A percentile compares a stretch with the other conserved stretches of the same genome.
Conservation (phyloP, 2,113 vertebrate species). For the Ceyx margarethae region DNA sequence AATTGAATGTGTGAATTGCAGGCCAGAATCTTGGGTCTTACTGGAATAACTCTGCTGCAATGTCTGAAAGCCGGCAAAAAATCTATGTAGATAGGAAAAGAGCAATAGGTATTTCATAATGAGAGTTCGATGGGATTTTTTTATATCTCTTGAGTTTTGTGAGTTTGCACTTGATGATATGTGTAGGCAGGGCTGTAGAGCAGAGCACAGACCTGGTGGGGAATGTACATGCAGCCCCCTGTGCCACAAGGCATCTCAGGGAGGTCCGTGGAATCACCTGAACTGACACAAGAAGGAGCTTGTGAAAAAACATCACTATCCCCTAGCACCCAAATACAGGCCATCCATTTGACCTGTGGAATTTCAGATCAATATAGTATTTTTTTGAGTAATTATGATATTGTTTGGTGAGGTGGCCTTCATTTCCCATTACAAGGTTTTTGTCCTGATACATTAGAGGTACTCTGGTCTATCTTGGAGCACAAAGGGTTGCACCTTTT, state of each 20-base stretch:
- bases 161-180: neutral
- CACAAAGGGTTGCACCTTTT: constrained; percentile 12
- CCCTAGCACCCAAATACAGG: neutral
- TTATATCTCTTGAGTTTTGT: neutral
- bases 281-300: neutral
- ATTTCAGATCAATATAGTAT: neutral
- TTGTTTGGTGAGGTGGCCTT: constrained; percentile 2
- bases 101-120: neutral
- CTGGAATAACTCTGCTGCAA: neutral
- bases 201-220: neutral
- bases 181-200: neutral
- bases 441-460: neutral
- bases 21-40: neutral
- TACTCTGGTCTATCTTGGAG: neutral
- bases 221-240: neutral
- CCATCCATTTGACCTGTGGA: neutral
- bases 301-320: neutral
- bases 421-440: neutral
- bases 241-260: neutral
- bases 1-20: neutral
- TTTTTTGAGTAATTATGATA: neutral
- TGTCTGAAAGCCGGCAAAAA: neutral
- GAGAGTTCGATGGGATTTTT: neutral
- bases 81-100: neutral
- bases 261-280: neutral